Conservation (phyloP, 2,113 vertebrate genomes). For the Baryphthengus martii region DNA sequence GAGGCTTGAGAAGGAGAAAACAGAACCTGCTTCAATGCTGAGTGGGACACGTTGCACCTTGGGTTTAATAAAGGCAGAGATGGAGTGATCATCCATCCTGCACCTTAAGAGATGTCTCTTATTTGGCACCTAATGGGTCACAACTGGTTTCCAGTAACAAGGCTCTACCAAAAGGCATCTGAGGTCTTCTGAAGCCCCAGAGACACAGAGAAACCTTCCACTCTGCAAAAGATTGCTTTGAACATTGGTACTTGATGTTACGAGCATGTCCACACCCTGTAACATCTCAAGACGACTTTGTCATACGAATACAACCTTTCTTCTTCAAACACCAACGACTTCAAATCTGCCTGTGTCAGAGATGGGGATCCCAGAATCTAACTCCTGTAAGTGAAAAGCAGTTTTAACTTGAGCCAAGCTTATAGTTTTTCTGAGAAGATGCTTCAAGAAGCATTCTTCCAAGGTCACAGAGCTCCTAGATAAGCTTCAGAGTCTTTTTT, state of each 20-base stretch:
- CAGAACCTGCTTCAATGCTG: not conserved
- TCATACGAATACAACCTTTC: not conserved
- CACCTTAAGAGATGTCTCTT: not conserved
- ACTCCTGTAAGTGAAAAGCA: not conserved
- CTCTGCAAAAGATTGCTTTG: not conserved
- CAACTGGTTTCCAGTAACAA: not conserved
- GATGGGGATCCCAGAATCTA: not conserved
- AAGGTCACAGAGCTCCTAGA: not conserved
- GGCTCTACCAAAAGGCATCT: not conserved
- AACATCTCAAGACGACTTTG: not conserved
- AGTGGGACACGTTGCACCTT: rapidly evolving
- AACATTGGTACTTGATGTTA: not conserved
- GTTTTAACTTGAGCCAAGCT: not conserved
- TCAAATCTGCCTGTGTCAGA: rapidly evolving
- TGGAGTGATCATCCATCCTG: not conserved
- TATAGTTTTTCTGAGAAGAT: not conserved
- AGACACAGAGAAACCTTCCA: not conserved
- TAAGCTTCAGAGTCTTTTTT: not conserved
- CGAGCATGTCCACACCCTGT: not conserved
- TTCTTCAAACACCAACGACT: not conserved
- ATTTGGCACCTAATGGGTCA: not conserved
- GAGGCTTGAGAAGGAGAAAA: not conserved
- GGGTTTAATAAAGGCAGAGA: not conserved
- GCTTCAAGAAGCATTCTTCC: not conserved
- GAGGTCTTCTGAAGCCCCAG: not conserved